Evolutionary conservation across 1,140 invertebrate genomes (phyloP), one percentile per base, ranked within the genome.

Genomic region (Hylaeus volcanicus): DNA sequence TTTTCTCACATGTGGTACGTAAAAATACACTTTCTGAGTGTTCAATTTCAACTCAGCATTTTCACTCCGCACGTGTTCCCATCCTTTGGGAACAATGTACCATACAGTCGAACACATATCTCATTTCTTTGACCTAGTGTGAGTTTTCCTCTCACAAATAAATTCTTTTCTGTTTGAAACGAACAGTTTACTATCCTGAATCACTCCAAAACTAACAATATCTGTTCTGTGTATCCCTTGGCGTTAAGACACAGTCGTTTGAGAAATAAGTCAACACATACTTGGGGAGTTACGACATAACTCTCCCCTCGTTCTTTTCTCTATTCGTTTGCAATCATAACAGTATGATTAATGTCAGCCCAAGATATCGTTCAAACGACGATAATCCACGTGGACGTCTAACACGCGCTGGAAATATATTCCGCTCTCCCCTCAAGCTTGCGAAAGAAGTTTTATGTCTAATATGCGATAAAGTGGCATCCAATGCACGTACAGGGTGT

Each of bases 381-480:
- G 73, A 79, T 84, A 88, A 89, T 88, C 74, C 77, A 68, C 61
- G 78, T 26, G 74, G 78, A 87, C 65, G 72, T 79, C 77, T 88
- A 77, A 86, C 82, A 82, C 79, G 81, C 61, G 56, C 51, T 81
- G 60, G 65, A 53, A 88, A 85, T 89, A 88, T 88, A 88, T 88
- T 82, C 72, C 58, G 53, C 60, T 51, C 2, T 51, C 69, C 48
- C 66, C 37, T 41, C 9, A 41, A 26, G 14, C 39, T 26, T 26
- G 69, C 41, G 74, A 80, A 87, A 88, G 88, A 89, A 89, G 84
- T 89, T 89, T 88, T 88, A 89, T 86, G 86, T 88, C 88, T 88
- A 89, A 89, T 89, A 89, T 88, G 83, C 88, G 88, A 89, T 89
- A 89, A 89, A 89, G 88, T 82, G 86, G 84, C 74, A 89, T 89